Base-by-base conservation (phyloP, 2,888 invertebrate species). In the Holacanthella duospinosa region DNA sequence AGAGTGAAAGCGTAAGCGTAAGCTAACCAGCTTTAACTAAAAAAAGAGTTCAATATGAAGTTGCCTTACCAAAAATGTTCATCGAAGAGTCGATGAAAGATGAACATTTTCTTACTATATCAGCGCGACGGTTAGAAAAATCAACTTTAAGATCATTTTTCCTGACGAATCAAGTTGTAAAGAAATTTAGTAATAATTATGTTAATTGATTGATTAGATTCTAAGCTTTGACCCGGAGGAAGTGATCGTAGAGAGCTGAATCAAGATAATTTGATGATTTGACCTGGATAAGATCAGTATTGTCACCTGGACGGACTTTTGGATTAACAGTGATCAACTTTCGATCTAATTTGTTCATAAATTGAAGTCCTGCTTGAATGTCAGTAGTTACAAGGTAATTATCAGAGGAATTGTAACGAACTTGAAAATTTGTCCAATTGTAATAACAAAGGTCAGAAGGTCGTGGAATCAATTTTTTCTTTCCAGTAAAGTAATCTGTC, bases 311-410 rank as follows among this genome's bases (percentile, higher is more conserved):
- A 29, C 71, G 67, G 0, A 80, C 77, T 1, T 76, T 75, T 0
- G 88, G 87, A 75, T 89, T 86, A 0, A 88, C 85, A 72, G 82
- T 85, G 57, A 92, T 82, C 48, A 85, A 82, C 77, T 88, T 88
- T 72, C 87, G 82, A 75, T 92, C 91, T 68, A 86, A 84, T 60
- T 85, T 83, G 75, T 89, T 89, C 79, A 88, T 87, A 74, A 92
- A 91, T 43, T 87, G 77, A 28, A 92, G 75, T 0, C 90, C 89
- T 65, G 80, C 81, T 4, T 82, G 82, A n/a, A 85, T 83, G 75
- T 89, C 86, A 74, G 87, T 84, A 27, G 88, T 77, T 0, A 87
- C 87, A 78, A 84, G 83, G 75, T 86, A 93, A 78, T 92, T 91
- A 56, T 85, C 81, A 28, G 87, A 87, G 66, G 86, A 83, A 71